Base-by-base conservation (phyloP, 2,888 invertebrate genomes). In the Harmothoe impar region DNA sequence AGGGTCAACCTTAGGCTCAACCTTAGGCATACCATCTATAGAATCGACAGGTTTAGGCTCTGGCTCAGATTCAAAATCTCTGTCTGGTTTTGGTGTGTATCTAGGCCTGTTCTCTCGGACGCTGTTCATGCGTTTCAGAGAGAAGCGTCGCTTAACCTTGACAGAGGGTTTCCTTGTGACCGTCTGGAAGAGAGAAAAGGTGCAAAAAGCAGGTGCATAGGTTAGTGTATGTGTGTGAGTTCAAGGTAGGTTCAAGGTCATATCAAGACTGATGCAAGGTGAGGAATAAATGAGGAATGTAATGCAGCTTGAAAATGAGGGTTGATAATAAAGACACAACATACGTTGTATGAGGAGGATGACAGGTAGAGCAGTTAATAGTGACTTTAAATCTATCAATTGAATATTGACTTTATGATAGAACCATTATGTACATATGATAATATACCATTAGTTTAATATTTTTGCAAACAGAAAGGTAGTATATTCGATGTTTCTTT, bases 101-200 rank as follows among this genome's bases (percentile, higher is more conserved):
- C 23, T 33, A 5, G 43, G 81, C 81, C 81, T 81, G 33, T 17
- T 33, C 43, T 86, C 86, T 29, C 25, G 51, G 52, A 86, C 33
- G 33, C 54, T 54, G 10, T 10, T 3, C 29, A 10, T 29, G 15
- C 86, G 86, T 54, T 86, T 86, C 7, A 86, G 86, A 86, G 86
- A 86, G 54, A 86, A 86, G 0, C 56, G 52, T 54, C 86, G 25
- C 12, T 33, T 33, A 29, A 54, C 29, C 56, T 86, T 86, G 17
- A 86, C n/a, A n/a, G 86, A 86, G 29, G 86, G 86, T 23, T 56
- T 86, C 33, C 86, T 86, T 0, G 86, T 54, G n/a, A 86, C 23
- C 3, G 86, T 54, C 86, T 86, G 86, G 52, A 86, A 86, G 23
- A 56, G 54, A 54, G 81, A 20, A 62, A n/a, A 62, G 62, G 62